A percentile compares a stretch with the other conserved stretches of the same genome.
phyloP scores from a whole-genome alignment of 2,113 vertebrate species.

The Pycnonotus jocosus region DNA sequence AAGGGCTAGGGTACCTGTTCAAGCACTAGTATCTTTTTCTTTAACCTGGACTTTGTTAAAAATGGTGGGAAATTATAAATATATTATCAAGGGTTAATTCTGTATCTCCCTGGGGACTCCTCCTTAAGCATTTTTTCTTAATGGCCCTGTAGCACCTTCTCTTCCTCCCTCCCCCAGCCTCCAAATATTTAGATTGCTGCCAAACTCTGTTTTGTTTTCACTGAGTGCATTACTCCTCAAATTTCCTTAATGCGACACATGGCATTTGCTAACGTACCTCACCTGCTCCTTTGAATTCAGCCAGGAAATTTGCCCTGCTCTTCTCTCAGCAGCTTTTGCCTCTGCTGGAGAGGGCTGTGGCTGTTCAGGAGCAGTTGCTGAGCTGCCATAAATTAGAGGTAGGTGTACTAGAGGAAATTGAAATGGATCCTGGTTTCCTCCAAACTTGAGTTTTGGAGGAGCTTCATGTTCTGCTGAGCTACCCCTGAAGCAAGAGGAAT shows the following conservation, averaged over 20 bases:
- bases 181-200: neutral
- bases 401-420: neutral
- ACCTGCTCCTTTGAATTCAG: neutral
- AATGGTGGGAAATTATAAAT: neutral
- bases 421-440: neutral
- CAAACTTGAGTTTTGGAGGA: neutral
- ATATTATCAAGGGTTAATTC: neutral
- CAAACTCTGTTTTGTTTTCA: neutral
- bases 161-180: neutral
- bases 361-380: neutral
- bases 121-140: neutral
- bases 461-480: neutral
- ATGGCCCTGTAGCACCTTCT: neutral
- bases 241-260: neutral
- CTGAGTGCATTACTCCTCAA: neutral
- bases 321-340: neutral
- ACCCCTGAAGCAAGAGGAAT: neutral
- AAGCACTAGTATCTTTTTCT: neutral
- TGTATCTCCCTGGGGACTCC: neutral
- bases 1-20: neutral
- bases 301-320: neutral
- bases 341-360: neutral
- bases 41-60: neutral
- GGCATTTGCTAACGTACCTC: neutral
- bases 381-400: conserved; percentile 1